phyloP scores from a whole-genome alignment of 2,888 invertebrate genomes.

The Seira musarum region DNA sequence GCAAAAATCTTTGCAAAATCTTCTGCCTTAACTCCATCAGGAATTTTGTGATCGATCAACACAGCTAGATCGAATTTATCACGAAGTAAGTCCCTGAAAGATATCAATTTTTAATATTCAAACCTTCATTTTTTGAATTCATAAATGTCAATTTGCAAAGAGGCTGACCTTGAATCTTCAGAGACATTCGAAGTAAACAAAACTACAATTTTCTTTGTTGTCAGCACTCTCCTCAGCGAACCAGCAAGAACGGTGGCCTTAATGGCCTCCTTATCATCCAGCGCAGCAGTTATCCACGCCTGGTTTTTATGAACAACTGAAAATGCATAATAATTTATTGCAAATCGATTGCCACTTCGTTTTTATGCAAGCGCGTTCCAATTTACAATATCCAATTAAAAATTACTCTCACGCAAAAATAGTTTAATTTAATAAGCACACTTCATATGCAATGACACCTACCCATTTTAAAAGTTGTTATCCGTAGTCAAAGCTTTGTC shows the following conservation, averaged over 20 bases:
- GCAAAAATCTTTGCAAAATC: conserved; percentile 42
- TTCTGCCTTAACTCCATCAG: not conserved
- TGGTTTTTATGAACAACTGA: not conserved
- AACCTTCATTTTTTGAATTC: not conserved
- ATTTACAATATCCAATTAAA: too few species aligned
- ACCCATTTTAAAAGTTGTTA: too few species aligned
- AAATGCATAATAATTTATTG: too few species aligned
- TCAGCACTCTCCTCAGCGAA: conserved; percentile 31
- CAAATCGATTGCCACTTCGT: conserved; percentile 18
- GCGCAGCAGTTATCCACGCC: conserved; percentile 13
- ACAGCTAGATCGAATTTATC: conserved; percentile 34
- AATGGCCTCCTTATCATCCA: conserved; percentile 10
- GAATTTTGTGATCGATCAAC: conserved; percentile 8
- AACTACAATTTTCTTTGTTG: conserved; percentile 46
- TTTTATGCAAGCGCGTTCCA: too few species aligned
- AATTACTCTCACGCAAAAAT: not conserved
- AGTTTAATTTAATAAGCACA: too few species aligned
- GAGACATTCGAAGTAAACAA: conserved; percentile 37
- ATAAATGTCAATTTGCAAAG: too few species aligned
- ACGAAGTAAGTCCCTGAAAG: conserved; percentile 24
- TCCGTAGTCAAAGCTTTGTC: too few species aligned
- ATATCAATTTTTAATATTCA: not conserved
- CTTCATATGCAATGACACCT: too few species aligned
- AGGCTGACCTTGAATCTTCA: conserved; percentile 26
- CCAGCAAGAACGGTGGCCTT: conserved; percentile 32